Conservation (phyloP, 2,113 vertebrate genomes). For the Poecilia latipinna region DNA sequence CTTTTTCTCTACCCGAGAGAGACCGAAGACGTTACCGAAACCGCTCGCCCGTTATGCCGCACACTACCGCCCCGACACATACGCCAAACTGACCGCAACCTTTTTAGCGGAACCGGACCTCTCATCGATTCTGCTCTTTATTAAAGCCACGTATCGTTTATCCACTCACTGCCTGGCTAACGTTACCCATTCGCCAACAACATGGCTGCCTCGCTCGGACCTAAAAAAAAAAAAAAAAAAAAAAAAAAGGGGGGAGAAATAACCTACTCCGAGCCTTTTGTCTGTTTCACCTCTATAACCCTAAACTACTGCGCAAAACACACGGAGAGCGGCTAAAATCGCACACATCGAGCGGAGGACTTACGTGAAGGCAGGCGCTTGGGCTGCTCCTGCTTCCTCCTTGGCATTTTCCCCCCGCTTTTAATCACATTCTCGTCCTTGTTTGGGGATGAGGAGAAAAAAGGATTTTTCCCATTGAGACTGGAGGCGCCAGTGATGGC, state of each 20-base stretch:
- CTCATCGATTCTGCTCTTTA: constrained; percentile 73
- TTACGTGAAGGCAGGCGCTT: constrained; percentile 99
- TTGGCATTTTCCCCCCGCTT: constrained; percentile 97
- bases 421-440: constrained; percentile 95
- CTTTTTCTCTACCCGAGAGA: constrained; percentile 70
- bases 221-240: constrained; percentile 68
- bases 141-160: constrained; percentile 79
- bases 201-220: constrained; percentile 98
- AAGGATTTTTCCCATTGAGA: constrained; percentile 82
- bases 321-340: constrained; percentile 81
- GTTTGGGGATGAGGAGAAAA: constrained; percentile 85
- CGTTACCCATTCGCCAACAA: constrained; percentile 93
- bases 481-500: constrained; percentile 81
- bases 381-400: constrained; percentile 99
- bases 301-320: constrained; percentile 92
- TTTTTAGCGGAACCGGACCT: constrained; percentile 85
- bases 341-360: constrained; percentile 84
- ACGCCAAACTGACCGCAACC: constrained; percentile 85
- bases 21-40: constrained; percentile 79
- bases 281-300: constrained; percentile 98
- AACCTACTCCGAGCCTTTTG: constrained; percentile 93
- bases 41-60: constrained; percentile 68
- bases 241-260: constrained; percentile 77
- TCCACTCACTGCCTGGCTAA: constrained; percentile 80
- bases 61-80: constrained; percentile 62